Evolutionary conservation across 2,888 invertebrate species (phyloP), one percentile per base, ranked within the genome.

Genomic region (Acanthosepion pharaonis): DNA sequence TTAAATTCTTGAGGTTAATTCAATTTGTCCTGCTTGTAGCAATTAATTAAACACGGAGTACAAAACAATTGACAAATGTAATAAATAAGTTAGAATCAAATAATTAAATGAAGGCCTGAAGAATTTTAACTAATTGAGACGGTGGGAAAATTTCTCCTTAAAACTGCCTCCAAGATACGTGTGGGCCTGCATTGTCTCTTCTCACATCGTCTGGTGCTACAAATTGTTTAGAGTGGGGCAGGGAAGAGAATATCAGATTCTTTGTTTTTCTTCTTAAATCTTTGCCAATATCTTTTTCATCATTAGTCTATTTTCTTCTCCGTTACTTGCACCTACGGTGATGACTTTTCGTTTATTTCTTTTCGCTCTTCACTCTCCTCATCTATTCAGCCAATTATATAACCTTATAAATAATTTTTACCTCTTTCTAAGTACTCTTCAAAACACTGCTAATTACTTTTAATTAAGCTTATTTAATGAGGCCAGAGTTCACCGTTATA

Each of bases 11-110:
- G n/a, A 78, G 78, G n/a, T 78, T 78, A 78, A 78, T 78, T 78
- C 78, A 33, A 78, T 78, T 78, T 78, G n/a, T 78, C 0, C 78
- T 4, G 78, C 78, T 78, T 33, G n/a, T 78, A 33, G 18, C 78
- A 78, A 78, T 78, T 78, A 78, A 78, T 78, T 78, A n/a, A 15
- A 33, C 78, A 78, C 23, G n/a, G 5, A 78, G n/a, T 78, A 78
- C n/a, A 78, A 78, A 78, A 78, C 78, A 78, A 78, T 78, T 78
- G 78, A 78, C 33, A 78, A 78, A 78, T 78, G n/a, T 78, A 78
- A 78, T 78, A 78, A 78, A 78, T 78, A 78, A 78, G 78, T 33
- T 78, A 33, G n/a, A 78, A 33, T 33, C 33, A 78, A n/a, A 78
- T 78, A 78, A 78, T 78, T 78, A 78, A 78, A 78, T 78, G 78